Conservation (phyloP, 2,888 invertebrate species). For the Phyllotreta cruciferae region DNA sequence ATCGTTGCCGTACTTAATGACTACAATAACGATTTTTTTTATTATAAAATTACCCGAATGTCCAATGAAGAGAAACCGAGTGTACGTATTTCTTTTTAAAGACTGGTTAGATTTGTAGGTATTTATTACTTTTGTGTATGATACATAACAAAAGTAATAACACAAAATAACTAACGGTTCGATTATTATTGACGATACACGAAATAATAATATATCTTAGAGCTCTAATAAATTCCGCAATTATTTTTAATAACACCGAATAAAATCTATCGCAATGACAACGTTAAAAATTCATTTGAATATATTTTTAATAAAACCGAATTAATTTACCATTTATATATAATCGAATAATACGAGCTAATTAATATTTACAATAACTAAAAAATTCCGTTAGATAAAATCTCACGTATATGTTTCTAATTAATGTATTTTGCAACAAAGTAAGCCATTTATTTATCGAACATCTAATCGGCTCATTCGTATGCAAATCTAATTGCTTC, state of each 20-base stretch:
- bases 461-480: slow-evolving; percentile 22
- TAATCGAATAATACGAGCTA: too few relatives aligned
- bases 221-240: too few relatives aligned
- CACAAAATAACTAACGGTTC: too few relatives aligned
- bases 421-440: slow-evolving; percentile 15
- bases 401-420: slow-evolving; percentile 2
- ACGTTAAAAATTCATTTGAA: too few relatives aligned
- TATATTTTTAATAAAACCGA: too few relatives aligned
- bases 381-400: neutral
- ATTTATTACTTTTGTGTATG: slow-evolving; percentile 10
- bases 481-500: slow-evolving; percentile 32
- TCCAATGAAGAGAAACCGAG: slow-evolving; percentile 5
- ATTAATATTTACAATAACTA: too few relatives aligned
- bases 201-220: too few relatives aligned
- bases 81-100: slow-evolving; percentile 9
- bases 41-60: slow-evolving; percentile 14
- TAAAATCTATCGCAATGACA: too few relatives aligned
- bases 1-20: slow-evolving; percentile 26
- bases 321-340: too few relatives aligned
- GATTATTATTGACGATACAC: too few relatives aligned
- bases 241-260: too few relatives aligned
- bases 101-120: slow-evolving; percentile 6
- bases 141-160: slow-evolving; percentile 4
- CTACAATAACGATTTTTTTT: slow-evolving; percentile 28
- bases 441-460: slow-evolving; percentile 24